Evolutionary conservation across 1,140 invertebrate species (phyloP).

Genomic region (Metaphire vulgaris): DNA sequence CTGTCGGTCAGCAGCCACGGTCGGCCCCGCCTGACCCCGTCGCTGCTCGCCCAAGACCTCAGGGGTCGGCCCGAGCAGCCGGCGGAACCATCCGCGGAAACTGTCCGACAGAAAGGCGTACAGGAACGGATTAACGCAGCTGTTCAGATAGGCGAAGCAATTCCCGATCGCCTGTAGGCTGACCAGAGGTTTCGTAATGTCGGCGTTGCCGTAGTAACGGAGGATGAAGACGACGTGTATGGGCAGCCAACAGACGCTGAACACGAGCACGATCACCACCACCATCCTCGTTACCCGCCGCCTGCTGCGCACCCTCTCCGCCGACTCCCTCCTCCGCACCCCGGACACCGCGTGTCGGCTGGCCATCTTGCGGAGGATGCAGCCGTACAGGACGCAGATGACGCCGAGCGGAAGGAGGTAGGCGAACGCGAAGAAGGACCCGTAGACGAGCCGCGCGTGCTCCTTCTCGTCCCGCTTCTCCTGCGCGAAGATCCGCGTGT

Average conservation of each 20-base stretch:
- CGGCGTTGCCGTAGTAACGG: slow-evolving; percentile 44
- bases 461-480: slow-evolving; percentile 7
- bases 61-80: no score
- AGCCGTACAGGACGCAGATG: slow-evolving; percentile 80
- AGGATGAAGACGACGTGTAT: slow-evolving; percentile 64
- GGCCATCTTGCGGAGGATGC: slow-evolving; percentile 64
- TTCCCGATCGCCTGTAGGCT: slow-evolving; percentile 75
- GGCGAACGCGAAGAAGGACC: slow-evolving; percentile 51
- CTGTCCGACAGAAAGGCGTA: slow-evolving; percentile 71
- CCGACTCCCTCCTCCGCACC: not conserved
- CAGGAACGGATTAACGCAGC: slow-evolving; percentile 66
- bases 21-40: not conserved
- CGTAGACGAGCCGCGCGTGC: slow-evolving; percentile 50
- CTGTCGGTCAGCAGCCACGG: not conserved
- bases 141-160: slow-evolving; percentile 55
- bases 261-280: slow-evolving; percentile 84
- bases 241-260: slow-evolving; percentile 90
- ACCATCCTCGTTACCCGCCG: slow-evolving; percentile 77
- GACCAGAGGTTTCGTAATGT: slow-evolving; percentile 50
- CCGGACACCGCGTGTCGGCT: not conserved
- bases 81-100: slow-evolving; percentile 54
- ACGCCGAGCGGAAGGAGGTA: slow-evolving; percentile 56
- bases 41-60: no score
- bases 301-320: not conserved
- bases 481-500: not conserved